Base-by-base conservation (phyloP, 2,113 vertebrate species). In the Acrocephalus kingi region DNA sequence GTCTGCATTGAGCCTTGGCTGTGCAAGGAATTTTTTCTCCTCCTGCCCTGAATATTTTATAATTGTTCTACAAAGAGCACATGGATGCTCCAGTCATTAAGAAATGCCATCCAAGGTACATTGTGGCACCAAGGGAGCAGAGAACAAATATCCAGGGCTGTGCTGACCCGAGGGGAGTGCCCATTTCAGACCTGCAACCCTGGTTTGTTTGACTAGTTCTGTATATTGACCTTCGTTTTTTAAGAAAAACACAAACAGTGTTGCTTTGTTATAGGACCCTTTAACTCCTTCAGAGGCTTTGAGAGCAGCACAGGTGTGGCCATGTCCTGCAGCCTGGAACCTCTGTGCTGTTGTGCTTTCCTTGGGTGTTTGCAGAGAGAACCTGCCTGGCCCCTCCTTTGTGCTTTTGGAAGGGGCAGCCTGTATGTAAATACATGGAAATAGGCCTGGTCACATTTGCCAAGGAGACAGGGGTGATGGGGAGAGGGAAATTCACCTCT, bases 31-130 rank as follows among this genome's bases (percentile, higher is more conserved):
- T 79, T 87, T 73, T 77, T 58, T 76, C 85, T 58, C 37, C 45
- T 83, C 30, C 56, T 81, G 86, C 31, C 76, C 56, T 85, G 89
- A 85, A 93, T 97, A 87, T 96, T 96, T 90, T 79, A 48, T 82
- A 95, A 82, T 96, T 87, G 69, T 87, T 95, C 84, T 85, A 79
- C 56, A 89, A 83, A 90, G 94, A 84, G 62, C 62, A 71, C 68
- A 30, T 18, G 79, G 91, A 81, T 66, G 74, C 64, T 87, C 28
- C 48, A n/a, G 77, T 87, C 78, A 82, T 78, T 90, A 88, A 75
- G 90, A 89, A 95, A 90, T 95, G 88, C 83, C 63, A 74, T 4
- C 30, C 41, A 69, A 80, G 88, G 64, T 84, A 75, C 52, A 39
- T 15, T 33, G 55, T 77, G 84, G 84, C 87, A 95, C 69, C 16